These are phyloP conservation scores for Rhodeus uyekii DNA, from an alignment of 2,797 vertebrate species.

Conservation along the genomic window DNA sequence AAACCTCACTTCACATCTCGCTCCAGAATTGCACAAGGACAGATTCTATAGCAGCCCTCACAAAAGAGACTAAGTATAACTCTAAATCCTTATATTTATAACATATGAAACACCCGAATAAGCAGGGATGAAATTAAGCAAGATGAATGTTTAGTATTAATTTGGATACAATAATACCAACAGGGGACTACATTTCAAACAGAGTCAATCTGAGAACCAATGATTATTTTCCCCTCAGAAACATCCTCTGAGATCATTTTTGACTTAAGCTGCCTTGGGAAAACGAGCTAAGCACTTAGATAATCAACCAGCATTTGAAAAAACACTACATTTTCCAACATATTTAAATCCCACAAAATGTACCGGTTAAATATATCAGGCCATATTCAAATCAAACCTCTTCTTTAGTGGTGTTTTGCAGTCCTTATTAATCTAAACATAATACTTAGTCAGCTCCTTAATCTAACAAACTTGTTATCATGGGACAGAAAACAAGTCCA, in stretches of 20 bases:
- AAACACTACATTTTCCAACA: not conserved
- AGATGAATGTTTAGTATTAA: not conserved
- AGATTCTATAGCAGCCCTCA: constrained; percentile 12
- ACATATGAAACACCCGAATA: constrained; percentile 17
- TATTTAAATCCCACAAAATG: constrained; percentile 14
- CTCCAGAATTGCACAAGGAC: constrained; percentile 17
- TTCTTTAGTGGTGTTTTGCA: not conserved
- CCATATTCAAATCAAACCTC: not conserved
- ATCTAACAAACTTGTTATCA: not conserved
- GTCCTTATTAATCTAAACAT: not conserved
- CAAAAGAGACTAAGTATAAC: constrained; percentile 17
- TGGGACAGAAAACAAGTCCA: not conserved
- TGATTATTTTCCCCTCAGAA: not conserved
- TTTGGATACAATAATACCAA: not conserved
- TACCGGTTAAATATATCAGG: constrained; percentile 17
- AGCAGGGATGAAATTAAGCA: not conserved
- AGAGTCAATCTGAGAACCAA: not conserved
- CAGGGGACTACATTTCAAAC: not conserved
- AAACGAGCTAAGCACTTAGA: not conserved
- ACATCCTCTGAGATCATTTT: not conserved
- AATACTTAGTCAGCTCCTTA: not conserved
- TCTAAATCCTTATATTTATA: constrained; percentile 47
- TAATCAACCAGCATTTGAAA: constrained; percentile 7
- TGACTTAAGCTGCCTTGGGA: not conserved
- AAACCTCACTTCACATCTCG: not conserved